Evolutionary conservation across 2,888 invertebrate genomes (phyloP), one percentile per base, ranked within the genome.

Genomic region (Clusia tigrina): DNA sequence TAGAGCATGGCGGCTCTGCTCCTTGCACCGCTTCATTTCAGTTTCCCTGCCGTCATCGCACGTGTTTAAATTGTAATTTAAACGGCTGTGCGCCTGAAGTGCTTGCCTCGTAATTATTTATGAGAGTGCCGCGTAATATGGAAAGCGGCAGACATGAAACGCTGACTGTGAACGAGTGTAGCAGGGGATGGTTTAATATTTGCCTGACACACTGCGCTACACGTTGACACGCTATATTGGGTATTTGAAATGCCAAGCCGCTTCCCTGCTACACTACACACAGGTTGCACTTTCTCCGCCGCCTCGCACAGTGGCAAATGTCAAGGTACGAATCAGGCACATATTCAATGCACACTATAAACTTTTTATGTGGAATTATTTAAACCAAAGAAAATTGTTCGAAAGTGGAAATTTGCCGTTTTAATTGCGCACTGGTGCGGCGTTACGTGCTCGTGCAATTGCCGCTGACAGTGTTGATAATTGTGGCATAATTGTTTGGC

Each of bases 401-500:
- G n/a, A n/a, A 5, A 42, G 9, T 15, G 9, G n/a, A 42, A 42
- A 42, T 42, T 42, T 32, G 6, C 32, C 32, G 32, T 9, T 32
- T 32, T 32, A n/a, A 32, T 32, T 32, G 32, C 5, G 32, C 5
- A 32, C 32, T 9, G 5, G 5, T 32, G 5, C 6, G 32, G 32
- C 5, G 12, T 9, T 51, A 15, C 23, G 51, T 38, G 25, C 51
- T 46, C 17, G 62, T 69, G 71, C 71, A 77, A 74, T 74, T 76
- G 76, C 70, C 74, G 73, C 67, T 76, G 77, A 77, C 76, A 74
- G 72, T 72, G 72, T 3, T 73, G 74, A 72, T 74, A 74, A 74
- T 74, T 76, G 74, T 73, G 69, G 64, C 74, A 76, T 77, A 74
- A 74, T 74, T 77, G 74, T 74, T 74, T 71, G 73, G 70, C 69